Percentiles rank a stretch among this genome's conserved stretches.
phyloP scores from a whole-genome alignment of 2,113 vertebrate species.

The Oenanthe melanoleuca region DNA sequence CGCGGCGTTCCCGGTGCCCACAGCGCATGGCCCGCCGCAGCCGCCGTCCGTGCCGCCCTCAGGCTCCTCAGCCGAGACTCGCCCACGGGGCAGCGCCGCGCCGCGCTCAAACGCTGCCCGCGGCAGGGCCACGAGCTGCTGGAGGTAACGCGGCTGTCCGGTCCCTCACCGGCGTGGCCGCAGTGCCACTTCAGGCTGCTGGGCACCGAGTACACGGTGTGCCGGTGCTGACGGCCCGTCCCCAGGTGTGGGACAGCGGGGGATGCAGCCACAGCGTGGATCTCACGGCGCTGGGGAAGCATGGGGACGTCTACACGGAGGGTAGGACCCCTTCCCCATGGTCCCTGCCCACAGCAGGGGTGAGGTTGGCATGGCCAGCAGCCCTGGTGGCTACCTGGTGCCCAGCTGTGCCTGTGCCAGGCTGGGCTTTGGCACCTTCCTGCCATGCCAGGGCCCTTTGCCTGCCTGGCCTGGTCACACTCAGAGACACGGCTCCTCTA shows the following conservation, averaged over 20 bases:
- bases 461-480: constrained; percentile 92
- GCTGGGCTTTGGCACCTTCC: neutral
- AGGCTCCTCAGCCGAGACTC: constrained; percentile 90
- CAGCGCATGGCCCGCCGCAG: fast-evolving
- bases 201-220: fast-evolving
- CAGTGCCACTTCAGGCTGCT: fast-evolving
- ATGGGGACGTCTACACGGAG: constrained; percentile 90
- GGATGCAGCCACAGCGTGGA: constrained; percentile 86
- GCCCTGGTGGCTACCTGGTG: neutral
- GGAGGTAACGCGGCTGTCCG: constrained; percentile 74
- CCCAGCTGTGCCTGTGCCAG: neutral
- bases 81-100: constrained; percentile 71
- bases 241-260: constrained; percentile 88
- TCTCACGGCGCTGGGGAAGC: constrained; percentile 88
- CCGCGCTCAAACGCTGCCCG: constrained; percentile 69
- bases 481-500: constrained; percentile 91
- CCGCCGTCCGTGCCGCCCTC: neutral
- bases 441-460: constrained; percentile 85
- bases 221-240: neutral
- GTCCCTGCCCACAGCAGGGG: fast-evolving
- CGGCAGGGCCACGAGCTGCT: constrained; percentile 83
- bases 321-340: constrained; percentile 63
- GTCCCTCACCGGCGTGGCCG: fast-evolving
- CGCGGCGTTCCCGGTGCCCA: fast-evolving
- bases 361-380: fast-evolving